These are phyloP conservation scores for Baronia brevicornis DNA, from an alignment of 2,888 invertebrate genomes.

Conservation along the genomic window DNA sequence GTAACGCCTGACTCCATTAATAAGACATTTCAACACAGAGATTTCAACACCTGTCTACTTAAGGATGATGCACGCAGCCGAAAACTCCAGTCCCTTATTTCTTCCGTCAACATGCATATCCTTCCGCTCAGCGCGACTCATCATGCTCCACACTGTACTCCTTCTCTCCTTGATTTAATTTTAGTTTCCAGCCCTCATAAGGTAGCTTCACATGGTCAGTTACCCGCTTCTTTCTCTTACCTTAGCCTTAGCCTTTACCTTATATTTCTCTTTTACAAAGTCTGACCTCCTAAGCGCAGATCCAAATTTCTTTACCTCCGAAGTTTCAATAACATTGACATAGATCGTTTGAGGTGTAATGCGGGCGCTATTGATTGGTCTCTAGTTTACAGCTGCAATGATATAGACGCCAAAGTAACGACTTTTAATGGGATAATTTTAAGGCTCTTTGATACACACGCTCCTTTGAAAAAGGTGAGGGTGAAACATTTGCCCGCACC, in stretches of 20 bases:
- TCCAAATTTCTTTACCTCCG: conserved; percentile 11
- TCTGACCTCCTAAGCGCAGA: conserved; percentile 14
- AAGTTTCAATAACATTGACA: too few species aligned
- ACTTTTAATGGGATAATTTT: conserved; percentile 10
- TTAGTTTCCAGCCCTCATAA: conserved; percentile 10
- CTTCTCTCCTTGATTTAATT: too few species aligned
- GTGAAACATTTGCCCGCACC: conserved; percentile 15
- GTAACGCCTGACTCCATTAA: too few species aligned
- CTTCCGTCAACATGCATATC: conserved; percentile 2
- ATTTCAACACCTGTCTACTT: too few species aligned
- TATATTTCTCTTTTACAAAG: conserved; percentile 16
- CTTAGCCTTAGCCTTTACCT: too few species aligned
- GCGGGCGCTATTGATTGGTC: conserved; percentile 12
- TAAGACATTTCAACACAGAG: too few species aligned
- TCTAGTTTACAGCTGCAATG: neutral
- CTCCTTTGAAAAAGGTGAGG: conserved; percentile 8
- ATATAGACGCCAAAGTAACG: conserved; percentile 9
- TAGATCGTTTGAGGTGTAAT: conserved; percentile 8
- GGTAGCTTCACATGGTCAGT: conserved; percentile 15
- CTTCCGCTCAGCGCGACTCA: conserved; percentile 8
- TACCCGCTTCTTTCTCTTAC: conserved; percentile 14
- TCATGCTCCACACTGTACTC: conserved; percentile 6
- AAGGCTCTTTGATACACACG: conserved; percentile 14
- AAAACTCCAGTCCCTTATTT: neutral
- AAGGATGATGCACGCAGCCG: conserved; percentile 7